These are phyloP conservation scores for Zaprionus obscuricornis DNA, from an alignment of 2,888 invertebrate species.

Conservation along the genomic window DNA sequence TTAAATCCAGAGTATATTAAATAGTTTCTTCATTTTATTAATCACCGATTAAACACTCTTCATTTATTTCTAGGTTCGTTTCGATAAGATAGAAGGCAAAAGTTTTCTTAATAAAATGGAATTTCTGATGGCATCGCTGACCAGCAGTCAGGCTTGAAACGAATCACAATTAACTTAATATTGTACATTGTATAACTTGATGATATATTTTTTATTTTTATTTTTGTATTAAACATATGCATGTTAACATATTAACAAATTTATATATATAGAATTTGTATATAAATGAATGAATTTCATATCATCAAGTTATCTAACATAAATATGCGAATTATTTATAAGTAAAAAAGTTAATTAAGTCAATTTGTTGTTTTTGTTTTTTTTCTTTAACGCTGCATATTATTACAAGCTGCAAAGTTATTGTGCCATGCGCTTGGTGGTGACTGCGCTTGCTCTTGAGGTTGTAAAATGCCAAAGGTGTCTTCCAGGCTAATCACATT, in stretches of 20 bases:
- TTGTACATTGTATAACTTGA: too few species aligned
- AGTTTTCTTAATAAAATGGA: slow-evolving; percentile 99
- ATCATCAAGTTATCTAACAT: slow-evolving; percentile 28
- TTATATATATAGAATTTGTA: too few species aligned
- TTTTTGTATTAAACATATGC: too few species aligned
- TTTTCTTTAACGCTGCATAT: slow-evolving; percentile 35
- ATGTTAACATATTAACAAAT: too few species aligned
- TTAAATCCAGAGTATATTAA: too few species aligned
- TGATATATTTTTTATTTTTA: too few species aligned
- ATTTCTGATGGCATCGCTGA: slow-evolving; percentile 91
- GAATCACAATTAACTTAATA: neutral
- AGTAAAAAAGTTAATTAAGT: slow-evolving; percentile 16
- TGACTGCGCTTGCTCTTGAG: too few species aligned
- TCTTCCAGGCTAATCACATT: slow-evolving; percentile 75
- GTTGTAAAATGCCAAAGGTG: slow-evolving; percentile 59
- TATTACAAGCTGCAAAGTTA: slow-evolving; percentile 22
- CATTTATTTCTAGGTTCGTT: slow-evolving; percentile 84
- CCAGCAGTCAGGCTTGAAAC: slow-evolving; percentile 75
- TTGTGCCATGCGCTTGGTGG: slow-evolving; percentile 43
- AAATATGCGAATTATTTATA: slow-evolving; percentile 41
- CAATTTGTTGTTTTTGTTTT: too few species aligned
- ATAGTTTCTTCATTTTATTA: neutral
- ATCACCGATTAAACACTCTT: neutral
- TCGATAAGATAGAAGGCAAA: slow-evolving; percentile 97
- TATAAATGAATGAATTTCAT: too few species aligned